Evolutionary conservation across 2,113 vertebrate species (phyloP), one percentile per base, ranked within the genome.

Genomic region (Xenus cinereus): DNA sequence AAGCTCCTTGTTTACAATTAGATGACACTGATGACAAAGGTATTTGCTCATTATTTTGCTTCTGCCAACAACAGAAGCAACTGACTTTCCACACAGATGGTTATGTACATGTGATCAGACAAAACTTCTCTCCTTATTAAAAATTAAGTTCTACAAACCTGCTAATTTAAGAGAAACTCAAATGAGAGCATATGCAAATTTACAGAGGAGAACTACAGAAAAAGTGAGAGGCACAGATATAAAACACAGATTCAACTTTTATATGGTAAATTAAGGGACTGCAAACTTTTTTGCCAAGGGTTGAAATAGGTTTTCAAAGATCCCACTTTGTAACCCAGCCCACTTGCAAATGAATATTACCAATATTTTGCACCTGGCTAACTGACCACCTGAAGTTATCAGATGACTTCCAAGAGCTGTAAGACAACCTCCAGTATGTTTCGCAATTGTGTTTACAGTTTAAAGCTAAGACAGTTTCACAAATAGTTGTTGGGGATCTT

Each of bases 11-110:
- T 75, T 96, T 74, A 95, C 85, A 80, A 59, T 56, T 56, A 88
- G 43, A 67, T 51, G 5, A 76, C 80, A 81, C 1, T 63, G 68
- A 51, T 87, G 76, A 74, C 35, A 94, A 84, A 90, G 63, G 54
- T 86, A 92, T 86, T 95, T 90, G 75, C 68, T 84, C 80, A 14
- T 54, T 51, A 28, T 45, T 90, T 92, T 84, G 74, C 19, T 84
- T 62, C 87, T 94, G 90, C 62, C 93, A 88, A 73, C 57, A 94
- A 83, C 35, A 94, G 54, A 84, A 92, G 56, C 79, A 92, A 91
- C 54, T 68, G 82, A 93, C 51, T 84, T 76, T 75, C 64, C 64
- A 83, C n/a, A 86, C 80, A 92, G 72, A 80, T 62, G 72, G 75
- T 69, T 80, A 80, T 4, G 7, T 54, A 28, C 4, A 1, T 4